Base-by-base conservation (phyloP, 2,888 invertebrate genomes). In the Drepanosiphum platanoidis region DNA sequence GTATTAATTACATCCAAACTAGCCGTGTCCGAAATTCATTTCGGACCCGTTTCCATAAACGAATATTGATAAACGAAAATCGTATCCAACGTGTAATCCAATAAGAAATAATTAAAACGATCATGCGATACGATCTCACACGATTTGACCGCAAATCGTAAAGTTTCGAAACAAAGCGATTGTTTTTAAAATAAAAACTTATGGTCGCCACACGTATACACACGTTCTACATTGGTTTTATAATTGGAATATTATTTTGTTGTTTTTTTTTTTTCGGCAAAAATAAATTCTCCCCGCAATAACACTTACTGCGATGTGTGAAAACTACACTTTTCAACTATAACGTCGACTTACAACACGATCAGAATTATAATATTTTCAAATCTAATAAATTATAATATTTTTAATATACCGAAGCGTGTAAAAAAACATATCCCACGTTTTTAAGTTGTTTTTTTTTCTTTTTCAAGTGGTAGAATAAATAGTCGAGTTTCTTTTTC, bases 61-160 rank as follows among this genome's bases (percentile, higher is more conserved):
- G 22, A n/a, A n/a, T n/a, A n/a, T n/a, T n/a, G 18, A 58, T 58
- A 18, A 61, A 34, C 1, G 27, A 77, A 61, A 75, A 75, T 36
- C 15, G 36, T 58, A 58, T 36, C 27, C 32, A 30, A 64, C 30
- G 64, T 52, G 11, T 13, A 30, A 27, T 46, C 15, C 64, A 27
- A 46, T 27, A 64, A 11, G 64, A 64, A 64, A 9, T 13, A 61
- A 27, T 64, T 3, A 64, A 27, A 64, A 64, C 13, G 13, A 30
- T 27, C 30, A 64, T 64, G 30, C 30, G 64, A 78, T 39, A 70
- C 39, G 42, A 74, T 86, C 61, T 77, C 30, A 58, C 39, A 39
- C 77, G 64, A 39, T 78, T 78, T 64, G 39, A 64, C 27, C 39
- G 22, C 9, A 64, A 78, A 78, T 78, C n/a, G n/a, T 78, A 39